A percentile compares a stretch with the other conserved stretches of the same genome.
phyloP scores from a whole-genome alignment of 2,113 vertebrate genomes.

The Oreochromis aureus region DNA sequence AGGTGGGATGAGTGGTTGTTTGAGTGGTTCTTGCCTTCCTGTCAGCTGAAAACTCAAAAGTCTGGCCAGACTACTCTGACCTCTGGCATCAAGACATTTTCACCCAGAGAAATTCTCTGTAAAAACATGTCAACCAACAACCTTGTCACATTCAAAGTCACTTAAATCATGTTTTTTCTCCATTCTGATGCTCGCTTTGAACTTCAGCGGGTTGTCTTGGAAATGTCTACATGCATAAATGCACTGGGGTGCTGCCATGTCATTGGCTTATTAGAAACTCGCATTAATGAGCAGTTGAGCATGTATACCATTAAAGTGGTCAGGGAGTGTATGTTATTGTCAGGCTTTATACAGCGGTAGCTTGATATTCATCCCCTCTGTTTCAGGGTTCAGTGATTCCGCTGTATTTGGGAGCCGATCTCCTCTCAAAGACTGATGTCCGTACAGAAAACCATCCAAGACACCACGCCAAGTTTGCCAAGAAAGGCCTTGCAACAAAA shows the following conservation, averaged over 20 bases:
- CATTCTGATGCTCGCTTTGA: background rate
- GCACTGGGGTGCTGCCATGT: background rate
- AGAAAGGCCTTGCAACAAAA: constrained; percentile 76
- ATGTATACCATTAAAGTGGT: background rate
- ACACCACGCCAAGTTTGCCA: constrained; percentile 77
- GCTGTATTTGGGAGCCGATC: constrained; percentile 77
- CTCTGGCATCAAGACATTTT: background rate
- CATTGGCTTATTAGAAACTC: background rate
- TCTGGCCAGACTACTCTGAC: background rate
- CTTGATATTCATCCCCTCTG: background rate
- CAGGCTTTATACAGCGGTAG: background rate
- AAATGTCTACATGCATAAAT: background rate
- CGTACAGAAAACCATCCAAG: constrained; percentile 78
- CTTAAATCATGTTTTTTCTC: background rate
- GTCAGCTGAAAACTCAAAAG: background rate
- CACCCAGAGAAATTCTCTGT: background rate
- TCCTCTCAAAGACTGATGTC: constrained; percentile 73
- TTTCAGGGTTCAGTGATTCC: constrained; percentile 65
- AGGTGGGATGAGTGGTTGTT: background rate
- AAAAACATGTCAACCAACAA: background rate
- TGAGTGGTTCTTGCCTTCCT: background rate
- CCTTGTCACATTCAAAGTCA: background rate
- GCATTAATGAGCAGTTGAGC: background rate
- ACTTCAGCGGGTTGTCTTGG: background rate
- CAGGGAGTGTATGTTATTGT: background rate